These are phyloP conservation scores for Gallinago stenura DNA, from an alignment of 2,797 vertebrate species.

Conservation along the genomic window DNA sequence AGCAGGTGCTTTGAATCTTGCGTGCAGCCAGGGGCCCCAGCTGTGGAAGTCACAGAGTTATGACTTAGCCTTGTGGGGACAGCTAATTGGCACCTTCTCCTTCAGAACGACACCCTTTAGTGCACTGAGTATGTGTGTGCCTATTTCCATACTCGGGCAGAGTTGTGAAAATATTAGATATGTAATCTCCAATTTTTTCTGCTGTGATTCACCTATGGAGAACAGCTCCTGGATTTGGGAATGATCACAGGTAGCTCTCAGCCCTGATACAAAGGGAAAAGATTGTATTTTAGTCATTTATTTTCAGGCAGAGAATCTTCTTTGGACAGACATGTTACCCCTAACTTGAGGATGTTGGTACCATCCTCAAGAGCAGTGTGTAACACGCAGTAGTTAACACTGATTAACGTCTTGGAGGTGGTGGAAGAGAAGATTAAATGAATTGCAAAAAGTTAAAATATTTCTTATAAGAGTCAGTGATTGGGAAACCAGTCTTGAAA, in stretches of 20 bases:
- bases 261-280: not conserved
- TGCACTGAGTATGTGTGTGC: not conserved
- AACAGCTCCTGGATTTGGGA: not conserved
- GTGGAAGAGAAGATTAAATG: not conserved
- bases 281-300: not conserved
- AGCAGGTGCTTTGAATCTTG: conserved; percentile 15
- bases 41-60: not conserved
- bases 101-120: not conserved
- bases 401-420: not conserved
- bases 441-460: not conserved
- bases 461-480: not conserved
- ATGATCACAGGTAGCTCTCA: not conserved
- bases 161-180: not conserved
- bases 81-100: conserved; percentile 3
- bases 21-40: not conserved
- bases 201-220: not conserved
- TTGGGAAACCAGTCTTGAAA: not conserved
- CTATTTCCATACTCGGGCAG: not conserved
- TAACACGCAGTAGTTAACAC: not conserved
- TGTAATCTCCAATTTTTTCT: not conserved
- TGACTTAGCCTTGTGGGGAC: not conserved
- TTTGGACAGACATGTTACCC: not conserved
- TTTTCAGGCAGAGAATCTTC: not conserved
- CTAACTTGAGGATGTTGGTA: not conserved
- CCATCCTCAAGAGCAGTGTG: not conserved